Evolutionary conservation across 2,888 invertebrate genomes (phyloP).

Genomic region (Aspidiotus rigidus): DNA sequence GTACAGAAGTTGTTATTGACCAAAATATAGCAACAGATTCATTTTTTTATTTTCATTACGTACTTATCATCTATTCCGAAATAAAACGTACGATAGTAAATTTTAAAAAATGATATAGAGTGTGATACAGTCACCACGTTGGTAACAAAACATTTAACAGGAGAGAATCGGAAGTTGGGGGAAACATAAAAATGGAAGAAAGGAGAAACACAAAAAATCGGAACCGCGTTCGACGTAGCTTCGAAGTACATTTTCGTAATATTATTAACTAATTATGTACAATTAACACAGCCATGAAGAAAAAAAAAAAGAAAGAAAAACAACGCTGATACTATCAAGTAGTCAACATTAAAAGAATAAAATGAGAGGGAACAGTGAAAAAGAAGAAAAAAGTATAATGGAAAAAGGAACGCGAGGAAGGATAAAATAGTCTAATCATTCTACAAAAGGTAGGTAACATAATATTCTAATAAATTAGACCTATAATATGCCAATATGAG

Average conservation of each 20-base stretch:
- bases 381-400: neutral
- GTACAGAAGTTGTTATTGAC: neutral
- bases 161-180: neutral
- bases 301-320: neutral
- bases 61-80: no score
- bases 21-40: neutral
- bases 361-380: neutral
- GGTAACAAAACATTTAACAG: neutral
- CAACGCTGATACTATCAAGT: neutral
- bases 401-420: no score
- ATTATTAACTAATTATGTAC: neutral
- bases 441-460: constrained; percentile 3
- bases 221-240: neutral
- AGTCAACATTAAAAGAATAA: no score
- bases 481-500: no score
- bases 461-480: neutral
- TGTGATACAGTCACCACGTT: neutral
- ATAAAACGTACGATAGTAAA: no score
- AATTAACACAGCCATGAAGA: no score
- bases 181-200: neutral
- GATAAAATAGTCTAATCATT: neutral
- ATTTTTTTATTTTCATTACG: neutral
- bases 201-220: neutral
- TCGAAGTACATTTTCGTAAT: neutral
- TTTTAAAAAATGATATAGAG: no score